Conservation (phyloP, 2,113 vertebrate genomes). For the Oreochromis spilurus region DNA sequence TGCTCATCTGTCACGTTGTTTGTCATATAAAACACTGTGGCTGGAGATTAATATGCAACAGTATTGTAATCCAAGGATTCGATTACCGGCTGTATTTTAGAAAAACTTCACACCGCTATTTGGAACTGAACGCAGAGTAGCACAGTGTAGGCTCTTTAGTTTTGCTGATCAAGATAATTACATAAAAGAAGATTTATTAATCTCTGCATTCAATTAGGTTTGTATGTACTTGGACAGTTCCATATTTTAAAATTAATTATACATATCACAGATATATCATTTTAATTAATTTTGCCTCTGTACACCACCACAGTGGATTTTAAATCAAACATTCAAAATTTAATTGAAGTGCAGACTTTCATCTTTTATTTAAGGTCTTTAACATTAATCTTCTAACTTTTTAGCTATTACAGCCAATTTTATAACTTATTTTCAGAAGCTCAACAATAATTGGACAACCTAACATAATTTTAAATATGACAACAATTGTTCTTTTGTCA, state of each 20-base stretch:
- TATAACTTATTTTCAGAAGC: neutral
- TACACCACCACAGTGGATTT: neutral
- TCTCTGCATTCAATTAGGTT: neutral
- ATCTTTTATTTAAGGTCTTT: neutral
- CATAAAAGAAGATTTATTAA: neutral
- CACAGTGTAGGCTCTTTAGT: neutral
- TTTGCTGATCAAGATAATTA: neutral
- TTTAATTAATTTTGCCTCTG: neutral
- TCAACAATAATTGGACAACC: neutral
- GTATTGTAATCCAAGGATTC: neutral
- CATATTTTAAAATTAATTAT: neutral
- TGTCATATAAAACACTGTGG: neutral
- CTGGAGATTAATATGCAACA: neutral
- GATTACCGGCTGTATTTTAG: neutral
- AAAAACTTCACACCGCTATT: neutral
- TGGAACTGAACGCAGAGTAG: neutral
- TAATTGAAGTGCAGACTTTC: neutral
- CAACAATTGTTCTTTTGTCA: neutral
- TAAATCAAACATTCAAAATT: neutral
- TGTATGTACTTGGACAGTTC: neutral
- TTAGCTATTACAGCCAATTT: neutral
- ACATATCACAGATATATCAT: neutral
- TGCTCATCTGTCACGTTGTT: neutral
- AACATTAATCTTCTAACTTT: neutral
- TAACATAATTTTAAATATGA: neutral